A percentile compares a stretch with the other conserved stretches of the same genome.
phyloP scores from a whole-genome alignment of 2,888 invertebrate genomes.

The Melanostoma mellinum region DNA sequence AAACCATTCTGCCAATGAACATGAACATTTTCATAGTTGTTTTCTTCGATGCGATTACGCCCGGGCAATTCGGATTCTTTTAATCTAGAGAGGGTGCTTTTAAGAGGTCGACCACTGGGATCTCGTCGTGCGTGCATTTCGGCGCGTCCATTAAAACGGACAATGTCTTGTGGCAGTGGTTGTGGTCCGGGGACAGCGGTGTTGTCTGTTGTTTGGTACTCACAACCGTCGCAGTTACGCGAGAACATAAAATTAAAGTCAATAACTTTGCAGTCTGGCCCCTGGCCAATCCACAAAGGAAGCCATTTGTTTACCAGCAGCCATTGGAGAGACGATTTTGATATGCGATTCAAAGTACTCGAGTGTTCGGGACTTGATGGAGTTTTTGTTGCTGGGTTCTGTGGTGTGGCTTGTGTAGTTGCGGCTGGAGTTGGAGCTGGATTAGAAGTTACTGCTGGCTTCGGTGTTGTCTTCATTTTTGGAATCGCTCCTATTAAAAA shows the following conservation, averaged over 20 bases:
- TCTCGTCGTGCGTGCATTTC: constrained; percentile 78
- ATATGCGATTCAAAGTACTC: constrained; percentile 83
- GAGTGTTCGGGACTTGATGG: constrained; percentile 75
- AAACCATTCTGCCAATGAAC: constrained; percentile 82
- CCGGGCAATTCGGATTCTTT: constrained; percentile 76
- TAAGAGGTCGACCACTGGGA: constrained; percentile 77
- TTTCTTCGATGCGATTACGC: constrained; percentile 79
- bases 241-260: constrained; percentile 83
- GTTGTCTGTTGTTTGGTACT: constrained; percentile 76
- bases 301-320: constrained; percentile 87
- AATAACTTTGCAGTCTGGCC: constrained; percentile 83
- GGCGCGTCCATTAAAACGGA: constrained; percentile 79
- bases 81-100: constrained; percentile 79
- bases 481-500: constrained; percentile 78
- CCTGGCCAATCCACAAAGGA: constrained; percentile 85
- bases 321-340: constrained; percentile 86
- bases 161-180: constrained; percentile 79
- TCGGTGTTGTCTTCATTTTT: constrained; percentile 76
- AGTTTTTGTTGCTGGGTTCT: constrained; percentile 39
- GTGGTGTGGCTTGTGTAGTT: constrained; percentile 48
- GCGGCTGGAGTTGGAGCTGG: constrained; percentile 22
- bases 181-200: constrained; percentile 78
- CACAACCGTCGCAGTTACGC: constrained; percentile 81
- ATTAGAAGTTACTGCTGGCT: constrained; percentile 41
- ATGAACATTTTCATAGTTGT: constrained; percentile 81